Evolutionary conservation across 2,113 vertebrate genomes (phyloP).

Genomic region (Herpetotheres cachinnans): DNA sequence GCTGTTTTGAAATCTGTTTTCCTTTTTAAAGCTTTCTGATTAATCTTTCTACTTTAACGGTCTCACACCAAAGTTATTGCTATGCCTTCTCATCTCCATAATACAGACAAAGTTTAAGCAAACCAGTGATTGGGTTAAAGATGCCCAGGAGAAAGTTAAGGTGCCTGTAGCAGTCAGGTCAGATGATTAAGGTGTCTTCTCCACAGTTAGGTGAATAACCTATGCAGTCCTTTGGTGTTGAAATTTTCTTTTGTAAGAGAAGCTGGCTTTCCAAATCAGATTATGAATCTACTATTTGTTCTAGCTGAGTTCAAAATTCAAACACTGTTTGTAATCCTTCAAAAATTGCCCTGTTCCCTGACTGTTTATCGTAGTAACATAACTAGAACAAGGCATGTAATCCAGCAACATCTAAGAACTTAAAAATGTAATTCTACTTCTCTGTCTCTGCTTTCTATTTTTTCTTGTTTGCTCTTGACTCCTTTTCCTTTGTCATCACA

Average conservation of each 20-base stretch:
- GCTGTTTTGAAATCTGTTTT: not conserved
- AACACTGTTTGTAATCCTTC: not conserved
- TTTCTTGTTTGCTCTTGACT: not conserved
- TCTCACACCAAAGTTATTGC: not conserved
- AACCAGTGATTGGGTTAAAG: not conserved
- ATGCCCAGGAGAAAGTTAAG: not conserved
- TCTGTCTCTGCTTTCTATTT: not conserved
- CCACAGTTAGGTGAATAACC: not conserved
- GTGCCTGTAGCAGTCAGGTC: not conserved
- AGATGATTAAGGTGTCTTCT: not conserved
- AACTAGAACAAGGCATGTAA: not conserved
- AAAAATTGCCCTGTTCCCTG: not conserved
- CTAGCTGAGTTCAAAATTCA: not conserved
- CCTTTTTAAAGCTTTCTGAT: not conserved
- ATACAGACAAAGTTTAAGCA: not conserved
- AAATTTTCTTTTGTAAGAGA: not conserved
- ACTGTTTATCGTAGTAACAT: not conserved
- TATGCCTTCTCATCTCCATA: not conserved
- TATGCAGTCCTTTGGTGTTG: not conserved
- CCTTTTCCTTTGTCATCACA: not conserved
- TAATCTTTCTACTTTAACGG: not conserved
- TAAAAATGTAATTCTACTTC: not conserved
- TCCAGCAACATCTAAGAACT: not conserved
- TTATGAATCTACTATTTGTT: not conserved
- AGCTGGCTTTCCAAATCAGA: not conserved